A percentile compares a stretch with the other conserved stretches of the same genome.
Conservation (phyloP, 2,113 vertebrate genomes). For the Tapirus terrestris region DNA sequence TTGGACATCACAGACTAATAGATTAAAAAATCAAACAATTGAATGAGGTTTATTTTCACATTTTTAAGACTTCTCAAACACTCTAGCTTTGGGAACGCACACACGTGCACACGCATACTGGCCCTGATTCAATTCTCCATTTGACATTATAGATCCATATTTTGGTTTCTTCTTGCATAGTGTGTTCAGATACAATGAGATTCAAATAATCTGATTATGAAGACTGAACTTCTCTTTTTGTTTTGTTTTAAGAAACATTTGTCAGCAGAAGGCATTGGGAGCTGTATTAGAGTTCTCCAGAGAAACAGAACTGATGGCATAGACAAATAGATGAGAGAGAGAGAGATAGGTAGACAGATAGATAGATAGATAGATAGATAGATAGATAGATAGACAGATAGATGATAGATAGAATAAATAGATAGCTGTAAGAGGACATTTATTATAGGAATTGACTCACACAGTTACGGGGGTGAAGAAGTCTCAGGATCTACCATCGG, state of each 20-base stretch:
- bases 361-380: not conserved
- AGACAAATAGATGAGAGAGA: not conserved
- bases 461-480: not conserved
- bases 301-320: not conserved
- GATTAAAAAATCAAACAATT: not conserved
- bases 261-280: not conserved
- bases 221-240: not conserved
- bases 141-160: not conserved
- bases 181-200: not conserved
- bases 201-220: not conserved
- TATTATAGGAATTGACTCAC: not conserved
- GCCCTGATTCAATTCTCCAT: not conserved
- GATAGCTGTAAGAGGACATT: not conserved
- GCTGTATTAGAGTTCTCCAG: not conserved
- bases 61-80: constrained; percentile 29
- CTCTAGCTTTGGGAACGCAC: not conserved
- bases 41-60: not conserved
- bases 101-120: not conserved
- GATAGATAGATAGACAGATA: not conserved
- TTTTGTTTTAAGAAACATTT: not conserved
- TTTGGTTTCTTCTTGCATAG: not conserved
- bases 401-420: not conserved
- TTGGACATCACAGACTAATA: not conserved
- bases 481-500: not conserved
- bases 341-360: not conserved